Percentiles rank a stretch among this genome's conserved stretches.
Evolutionary conservation across 1,140 invertebrate species (phyloP).

Genomic region (Ganaspis sp.): DNA sequence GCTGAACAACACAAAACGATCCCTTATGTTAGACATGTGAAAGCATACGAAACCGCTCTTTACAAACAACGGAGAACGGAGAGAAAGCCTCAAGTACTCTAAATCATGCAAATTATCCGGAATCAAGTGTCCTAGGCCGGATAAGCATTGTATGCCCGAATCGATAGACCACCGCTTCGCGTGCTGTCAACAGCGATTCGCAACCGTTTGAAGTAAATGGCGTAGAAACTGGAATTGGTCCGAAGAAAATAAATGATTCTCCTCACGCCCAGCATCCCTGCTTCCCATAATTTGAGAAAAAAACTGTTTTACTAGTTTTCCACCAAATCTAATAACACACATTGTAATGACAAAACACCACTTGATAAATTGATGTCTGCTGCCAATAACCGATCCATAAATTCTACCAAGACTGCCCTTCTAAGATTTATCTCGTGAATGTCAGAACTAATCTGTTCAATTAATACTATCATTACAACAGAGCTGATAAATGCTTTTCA

Average conservation of each 20-base stretch:
- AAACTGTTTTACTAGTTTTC: background rate
- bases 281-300: background rate
- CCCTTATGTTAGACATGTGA: background rate
- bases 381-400: background rate
- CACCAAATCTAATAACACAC: background rate
- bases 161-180: slow-evolving; percentile 4
- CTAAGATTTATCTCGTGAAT: background rate
- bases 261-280: background rate
- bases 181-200: slow-evolving; percentile 13
- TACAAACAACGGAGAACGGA: slow-evolving; percentile 13
- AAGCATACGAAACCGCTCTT: background rate
- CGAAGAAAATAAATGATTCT: background rate
- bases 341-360: background rate
- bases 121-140: slow-evolving; percentile 17
- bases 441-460: background rate
- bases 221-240: background rate
- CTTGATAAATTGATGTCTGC: background rate
- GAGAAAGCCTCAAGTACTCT: slow-evolving; percentile 30
- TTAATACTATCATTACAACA: background rate
- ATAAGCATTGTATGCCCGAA: slow-evolving; percentile 15
- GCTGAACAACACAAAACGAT: background rate
- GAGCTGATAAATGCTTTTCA: background rate
- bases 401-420: slow-evolving; percentile 3
- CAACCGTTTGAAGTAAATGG: background rate
- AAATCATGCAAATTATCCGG: slow-evolving; percentile 27